A percentile compares a stretch with the other conserved stretches of the same genome.
Evolutionary conservation across 1,140 invertebrate genomes (phyloP).

Genomic region (Monomorium pharaonis): DNA sequence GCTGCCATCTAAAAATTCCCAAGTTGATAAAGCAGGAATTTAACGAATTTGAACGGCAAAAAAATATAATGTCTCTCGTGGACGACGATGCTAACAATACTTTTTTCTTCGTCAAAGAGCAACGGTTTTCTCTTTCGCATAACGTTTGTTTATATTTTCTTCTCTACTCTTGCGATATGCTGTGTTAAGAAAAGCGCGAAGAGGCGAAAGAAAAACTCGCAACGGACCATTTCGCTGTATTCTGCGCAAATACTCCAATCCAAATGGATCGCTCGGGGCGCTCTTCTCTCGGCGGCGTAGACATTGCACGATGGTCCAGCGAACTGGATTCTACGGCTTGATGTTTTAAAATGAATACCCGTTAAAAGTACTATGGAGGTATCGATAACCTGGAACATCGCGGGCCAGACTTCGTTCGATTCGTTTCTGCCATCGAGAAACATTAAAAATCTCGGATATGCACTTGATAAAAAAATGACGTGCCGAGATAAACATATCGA

Average conservation of each 20-base stretch:
- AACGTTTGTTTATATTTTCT: background rate
- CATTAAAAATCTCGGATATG: background rate
- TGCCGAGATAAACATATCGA: background rate
- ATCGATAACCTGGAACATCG: background rate
- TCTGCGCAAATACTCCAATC: conserved; percentile 49
- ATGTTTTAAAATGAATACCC: conserved; percentile 6
- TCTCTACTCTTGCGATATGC: background rate
- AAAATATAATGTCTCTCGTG: conserved; percentile 19
- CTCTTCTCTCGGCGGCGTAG: conserved; percentile 19
- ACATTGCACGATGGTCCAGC: conserved; percentile 38
- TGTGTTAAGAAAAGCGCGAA: conserved; percentile 5
- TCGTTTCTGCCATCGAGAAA: background rate
- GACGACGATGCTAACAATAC: background rate
- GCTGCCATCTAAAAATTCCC: background rate
- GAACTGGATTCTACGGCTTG: conserved; percentile 1
- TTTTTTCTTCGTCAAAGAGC: background rate
- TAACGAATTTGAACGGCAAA: conserved; percentile 41
- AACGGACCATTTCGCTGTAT: conserved; percentile 29
- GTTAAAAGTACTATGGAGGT: background rate
- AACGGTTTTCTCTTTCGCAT: background rate
- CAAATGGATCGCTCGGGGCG: conserved; percentile 54
- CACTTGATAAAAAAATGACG: background rate
- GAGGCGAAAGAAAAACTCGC: conserved; percentile 15
- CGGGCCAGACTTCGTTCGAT: background rate
- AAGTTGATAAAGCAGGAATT: conserved; percentile 39